Percentiles rank a stretch among this genome's conserved stretches.
These are phyloP conservation scores for Anguilla obscura DNA, from an alignment of 2,797 vertebrate genomes.

Conservation along the genomic window DNA sequence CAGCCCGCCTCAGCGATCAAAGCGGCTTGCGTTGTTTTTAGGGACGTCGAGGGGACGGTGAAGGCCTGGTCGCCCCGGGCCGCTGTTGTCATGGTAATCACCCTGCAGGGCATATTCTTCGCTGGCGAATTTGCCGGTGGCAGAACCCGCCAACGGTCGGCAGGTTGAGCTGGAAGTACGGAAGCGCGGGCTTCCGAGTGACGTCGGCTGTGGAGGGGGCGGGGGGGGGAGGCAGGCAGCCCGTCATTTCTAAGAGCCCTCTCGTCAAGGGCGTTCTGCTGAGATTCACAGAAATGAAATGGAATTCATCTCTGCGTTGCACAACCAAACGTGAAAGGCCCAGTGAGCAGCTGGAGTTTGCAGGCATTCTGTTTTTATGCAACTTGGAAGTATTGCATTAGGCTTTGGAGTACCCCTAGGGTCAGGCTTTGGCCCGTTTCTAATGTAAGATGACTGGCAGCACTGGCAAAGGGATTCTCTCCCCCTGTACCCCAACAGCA, in stretches of 20 bases:
- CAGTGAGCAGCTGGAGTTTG: not conserved
- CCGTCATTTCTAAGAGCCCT: not conserved
- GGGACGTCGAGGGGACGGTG: not conserved
- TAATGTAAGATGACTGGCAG: constrained; percentile 70
- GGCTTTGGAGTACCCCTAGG: constrained; percentile 66
- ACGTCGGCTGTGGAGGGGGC: too few species aligned
- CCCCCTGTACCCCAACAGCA: constrained; percentile 52
- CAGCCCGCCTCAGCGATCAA: not conserved
- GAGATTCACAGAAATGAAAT: not conserved
- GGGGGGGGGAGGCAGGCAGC: not conserved
- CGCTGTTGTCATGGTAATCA: not conserved
- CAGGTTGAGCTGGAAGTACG: not conserved
- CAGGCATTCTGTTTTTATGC: not conserved
- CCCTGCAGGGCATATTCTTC: not conserved
- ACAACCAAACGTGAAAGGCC: not conserved
- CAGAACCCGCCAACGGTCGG: not conserved
- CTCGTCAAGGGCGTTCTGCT: not conserved
- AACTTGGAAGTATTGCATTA: constrained; percentile 48
- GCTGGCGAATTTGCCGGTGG: not conserved
- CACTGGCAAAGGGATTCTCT: constrained; percentile 47
- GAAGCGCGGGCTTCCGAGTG: not conserved
- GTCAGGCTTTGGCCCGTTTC: constrained; percentile 71
- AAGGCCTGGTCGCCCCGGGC: not conserved
- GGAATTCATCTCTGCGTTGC: not conserved
- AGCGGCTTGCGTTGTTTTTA: not conserved